A percentile compares a stretch with the other conserved stretches of the same genome.
Conservation (phyloP, 1,140 invertebrate genomes). For the Teleopsis dalmanni region DNA sequence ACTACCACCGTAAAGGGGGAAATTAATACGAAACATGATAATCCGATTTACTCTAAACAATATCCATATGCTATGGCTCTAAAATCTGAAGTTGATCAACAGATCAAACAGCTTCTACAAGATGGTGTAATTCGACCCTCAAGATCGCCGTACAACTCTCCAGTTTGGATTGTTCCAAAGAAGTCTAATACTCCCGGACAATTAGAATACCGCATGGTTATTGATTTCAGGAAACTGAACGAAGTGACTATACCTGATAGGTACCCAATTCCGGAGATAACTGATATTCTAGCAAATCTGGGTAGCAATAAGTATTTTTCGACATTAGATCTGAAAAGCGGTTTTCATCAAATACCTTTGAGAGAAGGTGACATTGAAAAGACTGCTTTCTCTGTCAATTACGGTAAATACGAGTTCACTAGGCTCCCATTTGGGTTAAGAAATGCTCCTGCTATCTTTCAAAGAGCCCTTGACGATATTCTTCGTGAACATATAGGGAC, state of each 20-base stretch:
- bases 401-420: slow-evolving; percentile 7
- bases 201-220: neutral
- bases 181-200: slow-evolving; percentile 1
- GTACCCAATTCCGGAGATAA: slow-evolving; percentile 18
- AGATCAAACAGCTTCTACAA: too few relatives aligned
- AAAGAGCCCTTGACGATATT: slow-evolving; percentile 2
- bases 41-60: too few relatives aligned
- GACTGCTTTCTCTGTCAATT: slow-evolving; percentile 18
- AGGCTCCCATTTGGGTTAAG: neutral
- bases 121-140: too few relatives aligned
- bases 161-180: too few relatives aligned
- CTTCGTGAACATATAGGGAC: slow-evolving; percentile 1
- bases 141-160: too few relatives aligned
- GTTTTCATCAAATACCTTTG: slow-evolving; percentile 23
- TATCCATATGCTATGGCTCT: too few relatives aligned
- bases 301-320: slow-evolving; percentile 18
- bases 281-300: slow-evolving; percentile 18
- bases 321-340: slow-evolving; percentile 18
- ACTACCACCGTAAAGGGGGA: too few relatives aligned
- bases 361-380: slow-evolving; percentile 12
- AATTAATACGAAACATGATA: too few relatives aligned
- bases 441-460: neutral
- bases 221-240: slow-evolving; percentile 9
- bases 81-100: too few relatives aligned
- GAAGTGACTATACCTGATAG: slow-evolving; percentile 12